phyloP scores from a whole-genome alignment of 2,888 invertebrate species.

The Andrena hattorfiana region DNA sequence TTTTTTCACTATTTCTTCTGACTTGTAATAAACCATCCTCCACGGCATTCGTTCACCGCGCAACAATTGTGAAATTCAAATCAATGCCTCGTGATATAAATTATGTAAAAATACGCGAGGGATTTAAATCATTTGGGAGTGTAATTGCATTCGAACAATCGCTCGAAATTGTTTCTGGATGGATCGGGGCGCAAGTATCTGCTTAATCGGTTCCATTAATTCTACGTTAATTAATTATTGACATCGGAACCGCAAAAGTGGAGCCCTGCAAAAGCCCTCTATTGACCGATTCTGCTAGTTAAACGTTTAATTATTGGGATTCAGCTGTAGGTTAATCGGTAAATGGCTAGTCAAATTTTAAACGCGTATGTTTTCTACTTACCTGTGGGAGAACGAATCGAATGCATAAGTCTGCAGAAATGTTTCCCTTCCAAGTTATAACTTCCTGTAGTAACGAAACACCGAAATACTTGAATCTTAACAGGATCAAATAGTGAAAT shows the following conservation, averaged over 20 bases:
- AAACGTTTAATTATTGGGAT: conserved; percentile 14
- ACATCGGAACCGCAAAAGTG: conserved; percentile 20
- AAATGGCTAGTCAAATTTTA: not conserved
- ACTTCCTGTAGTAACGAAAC: not conserved
- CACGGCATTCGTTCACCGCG: not conserved
- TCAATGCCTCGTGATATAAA: not conserved
- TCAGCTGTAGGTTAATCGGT: not conserved
- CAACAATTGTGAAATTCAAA: not conserved
- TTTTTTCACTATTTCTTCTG: not conserved
- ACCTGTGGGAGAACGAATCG: not conserved
- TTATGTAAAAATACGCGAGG: not conserved
- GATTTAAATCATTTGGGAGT: not conserved
- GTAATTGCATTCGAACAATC: not conserved
- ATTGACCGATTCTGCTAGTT: conserved; percentile 23
- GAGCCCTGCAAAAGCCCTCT: not conserved
- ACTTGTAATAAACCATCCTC: not conserved
- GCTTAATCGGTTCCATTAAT: conserved; percentile 44
- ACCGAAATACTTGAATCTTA: not conserved
- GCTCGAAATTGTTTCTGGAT: not conserved
- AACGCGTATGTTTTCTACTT: not conserved
- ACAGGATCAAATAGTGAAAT: not conserved
- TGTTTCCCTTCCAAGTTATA: not conserved
- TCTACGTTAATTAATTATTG: conserved; percentile 40
- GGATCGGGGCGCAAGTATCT: not conserved
- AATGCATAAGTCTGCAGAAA: not conserved